These are phyloP conservation scores for Heptranchias perlo DNA, from an alignment of 2,113 vertebrate genomes.

Conservation along the genomic window DNA sequence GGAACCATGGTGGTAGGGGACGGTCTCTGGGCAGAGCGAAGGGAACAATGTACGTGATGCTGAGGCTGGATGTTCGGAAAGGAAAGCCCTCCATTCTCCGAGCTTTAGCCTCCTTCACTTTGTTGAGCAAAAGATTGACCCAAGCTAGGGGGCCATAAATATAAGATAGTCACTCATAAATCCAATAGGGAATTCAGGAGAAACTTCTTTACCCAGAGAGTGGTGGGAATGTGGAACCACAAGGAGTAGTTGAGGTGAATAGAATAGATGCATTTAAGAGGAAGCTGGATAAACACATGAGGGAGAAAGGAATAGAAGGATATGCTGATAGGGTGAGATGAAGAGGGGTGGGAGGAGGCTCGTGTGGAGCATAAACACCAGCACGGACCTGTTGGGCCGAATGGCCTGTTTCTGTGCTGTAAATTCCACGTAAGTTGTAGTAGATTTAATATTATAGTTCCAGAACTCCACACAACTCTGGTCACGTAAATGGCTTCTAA, in stretches of 20 bases:
- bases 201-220: not conserved
- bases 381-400: not conserved
- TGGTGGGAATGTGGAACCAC: not conserved
- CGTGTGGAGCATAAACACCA: not conserved
- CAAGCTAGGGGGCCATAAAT: no score
- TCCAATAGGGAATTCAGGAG: not conserved
- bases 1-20: no score
- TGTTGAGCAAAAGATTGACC: no score
- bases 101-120: not conserved
- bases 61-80: not conserved
- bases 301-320: not conserved
- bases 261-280: no score
- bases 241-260: not conserved
- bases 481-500: not conserved
- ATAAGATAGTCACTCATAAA: no score
- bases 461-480: not conserved
- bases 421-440: not conserved
- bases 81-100: no score
- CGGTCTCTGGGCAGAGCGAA: no score
- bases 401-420: not conserved
- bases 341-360: no score
- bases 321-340: not conserved
- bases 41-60: not conserved
- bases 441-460: not conserved
- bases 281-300: not conserved